Conservation (phyloP, 2,113 vertebrate species). For the Solenodon paradoxus region DNA sequence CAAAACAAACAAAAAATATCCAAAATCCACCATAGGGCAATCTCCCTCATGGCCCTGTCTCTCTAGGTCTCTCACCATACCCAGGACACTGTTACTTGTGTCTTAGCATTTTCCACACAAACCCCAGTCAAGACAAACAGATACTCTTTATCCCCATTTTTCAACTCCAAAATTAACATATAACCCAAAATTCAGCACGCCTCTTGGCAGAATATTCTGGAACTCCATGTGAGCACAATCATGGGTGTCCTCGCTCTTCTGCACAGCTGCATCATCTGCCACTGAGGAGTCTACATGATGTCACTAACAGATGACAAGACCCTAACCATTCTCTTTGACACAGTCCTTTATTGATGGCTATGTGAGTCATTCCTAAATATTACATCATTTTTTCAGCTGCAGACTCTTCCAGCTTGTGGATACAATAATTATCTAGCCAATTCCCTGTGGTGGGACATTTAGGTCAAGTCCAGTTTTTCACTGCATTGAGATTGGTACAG, state of each 20-base stretch:
- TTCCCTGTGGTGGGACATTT: neutral
- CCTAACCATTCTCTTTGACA: neutral
- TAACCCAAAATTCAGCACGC: neutral
- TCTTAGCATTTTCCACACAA: neutral
- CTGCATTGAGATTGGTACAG: neutral
- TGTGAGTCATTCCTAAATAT: neutral
- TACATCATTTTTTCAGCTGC: neutral
- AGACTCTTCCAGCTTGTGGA: neutral
- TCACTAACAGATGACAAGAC: neutral
- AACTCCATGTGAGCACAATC: accelerated
- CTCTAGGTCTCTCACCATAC: neutral
- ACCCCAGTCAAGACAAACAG: neutral
- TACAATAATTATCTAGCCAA: neutral
- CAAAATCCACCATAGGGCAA: no score
- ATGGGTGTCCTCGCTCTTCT: neutral
- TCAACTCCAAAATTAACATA: neutral
- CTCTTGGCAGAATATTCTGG: neutral
- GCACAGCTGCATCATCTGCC: accelerated
- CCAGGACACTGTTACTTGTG: neutral
- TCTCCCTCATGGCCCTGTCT: no score
- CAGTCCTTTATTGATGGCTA: neutral
- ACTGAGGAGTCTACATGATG: accelerated
- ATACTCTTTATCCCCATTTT: neutral
- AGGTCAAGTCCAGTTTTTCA: neutral
- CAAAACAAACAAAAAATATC: no score